Conservation (phyloP, 2,888 invertebrate genomes). For the Diaphora mendica region DNA sequence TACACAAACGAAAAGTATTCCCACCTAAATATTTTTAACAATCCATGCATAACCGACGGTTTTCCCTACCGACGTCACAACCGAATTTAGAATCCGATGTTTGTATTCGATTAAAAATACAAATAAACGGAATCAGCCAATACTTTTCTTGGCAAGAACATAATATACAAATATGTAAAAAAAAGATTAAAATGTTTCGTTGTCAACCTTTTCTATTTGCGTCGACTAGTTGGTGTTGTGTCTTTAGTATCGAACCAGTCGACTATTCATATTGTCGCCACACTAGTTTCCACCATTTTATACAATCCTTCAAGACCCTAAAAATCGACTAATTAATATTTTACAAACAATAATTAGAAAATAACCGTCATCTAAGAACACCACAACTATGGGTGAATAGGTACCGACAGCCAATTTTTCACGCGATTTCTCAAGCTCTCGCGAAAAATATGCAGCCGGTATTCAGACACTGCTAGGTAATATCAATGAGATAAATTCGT, state of each 20-base stretch:
- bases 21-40: no score
- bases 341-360: background rate
- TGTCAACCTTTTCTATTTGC: constrained; percentile 7
- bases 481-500: constrained; percentile 68
- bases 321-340: constrained; percentile 13
- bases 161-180: constrained; percentile 23
- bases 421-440: constrained; percentile 10
- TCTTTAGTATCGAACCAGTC: background rate
- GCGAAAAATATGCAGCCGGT: constrained; percentile 41
- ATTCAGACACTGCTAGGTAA: constrained; percentile 45
- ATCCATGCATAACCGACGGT: background rate
- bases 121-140: constrained; percentile 42
- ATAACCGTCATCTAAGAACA: constrained; percentile 14
- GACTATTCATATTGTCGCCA: background rate
- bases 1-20: background rate
- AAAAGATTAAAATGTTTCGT: constrained; percentile 15
- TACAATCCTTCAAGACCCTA: background rate
- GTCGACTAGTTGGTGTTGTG: background rate
- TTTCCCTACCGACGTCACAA: background rate
- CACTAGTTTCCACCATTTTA: background rate
- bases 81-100: background rate
- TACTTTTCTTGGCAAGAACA: constrained; percentile 52
- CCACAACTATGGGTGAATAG: constrained; percentile 7
- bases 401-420: constrained; percentile 4
- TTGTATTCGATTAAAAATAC: constrained; percentile 44